Conservation (phyloP, 2,888 invertebrate species). For the Branchellion lobata region DNA sequence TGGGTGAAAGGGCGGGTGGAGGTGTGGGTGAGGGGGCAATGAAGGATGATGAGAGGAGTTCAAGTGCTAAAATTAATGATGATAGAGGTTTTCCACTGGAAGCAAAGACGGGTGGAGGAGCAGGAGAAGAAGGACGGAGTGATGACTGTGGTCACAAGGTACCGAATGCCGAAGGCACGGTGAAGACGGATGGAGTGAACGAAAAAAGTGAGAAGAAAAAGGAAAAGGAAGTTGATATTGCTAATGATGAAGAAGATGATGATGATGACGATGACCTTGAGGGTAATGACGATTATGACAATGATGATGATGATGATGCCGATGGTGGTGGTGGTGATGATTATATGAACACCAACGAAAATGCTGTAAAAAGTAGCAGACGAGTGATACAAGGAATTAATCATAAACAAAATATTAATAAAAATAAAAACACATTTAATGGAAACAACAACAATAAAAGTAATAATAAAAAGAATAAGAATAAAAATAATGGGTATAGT, state of each 20-base stretch:
- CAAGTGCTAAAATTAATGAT: neutral
- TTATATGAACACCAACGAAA: neutral
- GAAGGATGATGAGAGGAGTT: neutral
- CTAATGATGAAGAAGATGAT: neutral
- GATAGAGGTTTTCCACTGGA: no score
- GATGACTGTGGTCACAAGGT: no score
- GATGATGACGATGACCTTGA: neutral
- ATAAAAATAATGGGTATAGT: neutral
- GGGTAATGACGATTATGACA: neutral
- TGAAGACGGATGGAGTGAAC: neutral
- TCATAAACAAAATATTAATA: neutral
- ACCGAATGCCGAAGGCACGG: no score
- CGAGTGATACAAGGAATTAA: neutral
- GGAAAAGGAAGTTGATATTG: neutral
- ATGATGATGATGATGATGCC: neutral
- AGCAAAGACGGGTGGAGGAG: no score
- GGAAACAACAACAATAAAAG: neutral
- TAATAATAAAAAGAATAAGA: neutral
- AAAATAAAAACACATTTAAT: neutral
- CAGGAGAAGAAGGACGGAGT: no score
- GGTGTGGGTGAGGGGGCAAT: no score
- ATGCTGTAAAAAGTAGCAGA: neutral
- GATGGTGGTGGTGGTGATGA: neutral
- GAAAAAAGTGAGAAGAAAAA: neutral
- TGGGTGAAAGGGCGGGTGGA: no score